Base-by-base conservation (phyloP, 2,797 vertebrate species). In the Miichthys miiuy region DNA sequence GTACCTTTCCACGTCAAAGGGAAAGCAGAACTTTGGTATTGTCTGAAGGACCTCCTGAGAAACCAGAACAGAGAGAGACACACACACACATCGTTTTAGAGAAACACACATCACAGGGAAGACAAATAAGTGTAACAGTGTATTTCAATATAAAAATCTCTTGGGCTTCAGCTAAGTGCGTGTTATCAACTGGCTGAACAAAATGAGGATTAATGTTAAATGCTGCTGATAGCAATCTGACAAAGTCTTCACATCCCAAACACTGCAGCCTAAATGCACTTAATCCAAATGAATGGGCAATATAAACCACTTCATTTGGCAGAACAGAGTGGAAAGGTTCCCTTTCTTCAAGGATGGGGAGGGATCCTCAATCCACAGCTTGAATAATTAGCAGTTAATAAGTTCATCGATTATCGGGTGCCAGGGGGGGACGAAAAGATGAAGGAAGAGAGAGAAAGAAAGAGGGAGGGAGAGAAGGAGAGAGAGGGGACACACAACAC, bases 21-120 rank as follows among this genome's bases (percentile, higher is more conserved):
- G 98, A 94, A 99, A 99, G 95, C 98, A 99, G 96, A 99, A 99
- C 96, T 97, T 99, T 72, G 97, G 97, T 90, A 99, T 93, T 0
- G 94, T 98, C 94, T 96, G 97, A 77, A 99, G 95, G 78, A 98
- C 95, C 93, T 99, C 97, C 98, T 99, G 87, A 84, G 83, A 86
- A 93, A 93, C 70, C 75, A 92, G 87, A 93, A 89, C 83, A 94
- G 74, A 91, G 46, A 87, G 27, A 88, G 3, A 85, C 7, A 80
- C 56, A 83, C 30, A 72, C 27, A 68, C 52, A n/a, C 64, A 44
- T 23, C 16, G n/a, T 71, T 82, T 83, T 79, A 83, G 54, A 80
- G 65, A 57, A 77, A 66, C 69, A 70, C 42, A 79, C 25, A 66
- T 72, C 61, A 88, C 60, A 77, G 38, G 51, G 74, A 71, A 81